Conservation (phyloP, 2,888 invertebrate genomes). For the Halictus ligatus region DNA sequence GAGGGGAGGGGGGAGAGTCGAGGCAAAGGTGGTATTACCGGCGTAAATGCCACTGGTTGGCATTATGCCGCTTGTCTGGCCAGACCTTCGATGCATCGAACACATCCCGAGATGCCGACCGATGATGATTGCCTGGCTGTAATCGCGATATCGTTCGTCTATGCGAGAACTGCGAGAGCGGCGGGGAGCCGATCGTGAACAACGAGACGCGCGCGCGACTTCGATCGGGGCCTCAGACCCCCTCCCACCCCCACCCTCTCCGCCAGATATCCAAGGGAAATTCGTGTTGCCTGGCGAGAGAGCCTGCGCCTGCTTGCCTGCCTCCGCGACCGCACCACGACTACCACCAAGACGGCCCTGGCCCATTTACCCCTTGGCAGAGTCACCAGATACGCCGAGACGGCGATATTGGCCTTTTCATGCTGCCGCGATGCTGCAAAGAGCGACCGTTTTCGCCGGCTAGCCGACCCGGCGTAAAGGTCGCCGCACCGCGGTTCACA, state of each 20-base stretch:
- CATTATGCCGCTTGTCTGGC: constrained; percentile 80
- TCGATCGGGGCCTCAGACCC: neutral
- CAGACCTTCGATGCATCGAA: constrained; percentile 81
- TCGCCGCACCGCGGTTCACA: constrained; percentile 24
- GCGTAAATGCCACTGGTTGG: constrained; percentile 84
- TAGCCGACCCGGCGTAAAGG: constrained; percentile 52
- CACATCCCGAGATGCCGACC: constrained; percentile 73
- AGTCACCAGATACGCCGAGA: constrained; percentile 47
- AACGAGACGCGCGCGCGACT: neutral
- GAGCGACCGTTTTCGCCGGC: constrained; percentile 39
- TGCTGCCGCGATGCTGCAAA: constrained; percentile 21
- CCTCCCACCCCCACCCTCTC: too few relatives aligned
- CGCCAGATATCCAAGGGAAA: constrained; percentile 64
- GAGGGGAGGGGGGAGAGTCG: constrained; percentile 38
- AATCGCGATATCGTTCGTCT: constrained; percentile 75
- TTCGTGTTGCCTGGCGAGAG: constrained; percentile 64
- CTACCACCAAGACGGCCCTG: constrained; percentile 71
- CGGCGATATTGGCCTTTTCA: constrained; percentile 71
- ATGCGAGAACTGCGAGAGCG: constrained; percentile 45
- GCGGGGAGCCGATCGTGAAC: constrained; percentile 12
- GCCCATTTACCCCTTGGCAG: constrained; percentile 75
- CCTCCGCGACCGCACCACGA: constrained; percentile 35
- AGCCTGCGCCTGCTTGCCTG: neutral
- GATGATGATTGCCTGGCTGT: constrained; percentile 71
- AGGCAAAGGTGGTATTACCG: constrained; percentile 80